Evolutionary conservation across 2,888 invertebrate genomes (phyloP).

Genomic region (Lasius platythorax): DNA sequence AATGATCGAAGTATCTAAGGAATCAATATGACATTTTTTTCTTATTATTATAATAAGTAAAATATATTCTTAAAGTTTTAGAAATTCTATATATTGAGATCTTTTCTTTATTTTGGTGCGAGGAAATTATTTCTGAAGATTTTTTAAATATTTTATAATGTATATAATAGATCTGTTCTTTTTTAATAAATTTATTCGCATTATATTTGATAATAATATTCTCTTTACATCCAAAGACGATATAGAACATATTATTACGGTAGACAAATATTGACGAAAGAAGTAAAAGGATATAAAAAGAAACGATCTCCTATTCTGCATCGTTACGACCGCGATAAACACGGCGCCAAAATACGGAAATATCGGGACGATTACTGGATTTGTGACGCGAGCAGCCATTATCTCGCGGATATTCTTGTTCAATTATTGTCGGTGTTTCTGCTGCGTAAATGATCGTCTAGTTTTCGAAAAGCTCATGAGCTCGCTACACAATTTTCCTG

Average conservation of each 20-base stretch:
- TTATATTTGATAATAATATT: background rate
- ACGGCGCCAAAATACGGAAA: conserved; percentile 17
- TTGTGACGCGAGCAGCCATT: background rate
- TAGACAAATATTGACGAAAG: conserved; percentile 15
- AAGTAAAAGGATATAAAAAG: conserved; percentile 14
- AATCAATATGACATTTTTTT: too few species aligned
- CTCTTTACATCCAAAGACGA: background rate
- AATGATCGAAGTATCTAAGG: too few species aligned
- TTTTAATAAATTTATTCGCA: conserved; percentile 1
- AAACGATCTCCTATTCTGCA: background rate
- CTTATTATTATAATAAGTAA: too few species aligned
- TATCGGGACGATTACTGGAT: conserved; percentile 8
- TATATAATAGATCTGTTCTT: background rate
- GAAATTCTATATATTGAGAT: too few species aligned
- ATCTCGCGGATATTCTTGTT: conserved; percentile 23
- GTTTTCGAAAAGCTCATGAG: conserved; percentile 17
- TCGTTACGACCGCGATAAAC: background rate
- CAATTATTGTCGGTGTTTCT: conserved; percentile 28
- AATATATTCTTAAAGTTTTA: too few species aligned
- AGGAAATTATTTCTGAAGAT: background rate
- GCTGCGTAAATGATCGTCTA: conserved; percentile 30
- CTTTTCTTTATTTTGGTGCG: too few species aligned
- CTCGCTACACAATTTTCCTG: conserved; percentile 35
- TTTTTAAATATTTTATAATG: background rate
- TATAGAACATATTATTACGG: background rate